A percentile compares a stretch with the other conserved stretches of the same genome.
These are phyloP conservation scores for Pseudopodoces humilis DNA, from an alignment of 2,113 vertebrate species.

Conservation along the genomic window DNA sequence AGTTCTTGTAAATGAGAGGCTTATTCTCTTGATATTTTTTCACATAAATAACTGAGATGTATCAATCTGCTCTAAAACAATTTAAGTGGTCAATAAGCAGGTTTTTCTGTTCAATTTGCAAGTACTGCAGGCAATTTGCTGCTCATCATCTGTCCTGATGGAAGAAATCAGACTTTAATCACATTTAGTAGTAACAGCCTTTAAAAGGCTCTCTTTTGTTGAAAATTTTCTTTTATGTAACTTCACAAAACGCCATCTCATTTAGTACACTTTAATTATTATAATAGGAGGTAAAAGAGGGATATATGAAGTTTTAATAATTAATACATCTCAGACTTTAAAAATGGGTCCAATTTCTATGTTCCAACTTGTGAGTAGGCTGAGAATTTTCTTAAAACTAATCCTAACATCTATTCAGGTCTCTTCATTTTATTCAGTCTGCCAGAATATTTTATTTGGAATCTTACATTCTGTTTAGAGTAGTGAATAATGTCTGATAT, in stretches of 20 bases:
- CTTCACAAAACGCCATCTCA: background rate
- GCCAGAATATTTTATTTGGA: background rate
- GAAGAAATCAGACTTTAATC: slow-evolving; percentile 36
- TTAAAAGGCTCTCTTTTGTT: slow-evolving; percentile 16
- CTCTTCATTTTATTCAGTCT: background rate
- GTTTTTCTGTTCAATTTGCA: slow-evolving; percentile 22
- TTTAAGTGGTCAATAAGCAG: slow-evolving; percentile 33
- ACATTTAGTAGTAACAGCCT: background rate
- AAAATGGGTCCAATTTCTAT: background rate
- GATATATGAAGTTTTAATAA: background rate
- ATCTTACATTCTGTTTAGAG: background rate
- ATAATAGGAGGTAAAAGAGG: background rate
- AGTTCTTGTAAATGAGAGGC: background rate
- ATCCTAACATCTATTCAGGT: background rate
- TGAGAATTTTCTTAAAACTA: background rate
- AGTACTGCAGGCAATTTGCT: background rate
- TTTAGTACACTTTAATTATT: slow-evolving; percentile 5
- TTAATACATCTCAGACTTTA: background rate
- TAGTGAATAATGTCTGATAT: background rate
- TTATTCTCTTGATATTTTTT: slow-evolving; percentile 30
- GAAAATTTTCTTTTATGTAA: slow-evolving; percentile 25
- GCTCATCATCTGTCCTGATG: slow-evolving; percentile 12
- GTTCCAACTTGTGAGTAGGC: background rate
- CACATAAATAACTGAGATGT: slow-evolving; percentile 20
- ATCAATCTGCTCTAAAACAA: slow-evolving; percentile 29